Percentiles rank a stretch among this genome's conserved stretches.
phyloP scores from a whole-genome alignment of 2,113 vertebrate species.

The Myiagra hebetior region DNA sequence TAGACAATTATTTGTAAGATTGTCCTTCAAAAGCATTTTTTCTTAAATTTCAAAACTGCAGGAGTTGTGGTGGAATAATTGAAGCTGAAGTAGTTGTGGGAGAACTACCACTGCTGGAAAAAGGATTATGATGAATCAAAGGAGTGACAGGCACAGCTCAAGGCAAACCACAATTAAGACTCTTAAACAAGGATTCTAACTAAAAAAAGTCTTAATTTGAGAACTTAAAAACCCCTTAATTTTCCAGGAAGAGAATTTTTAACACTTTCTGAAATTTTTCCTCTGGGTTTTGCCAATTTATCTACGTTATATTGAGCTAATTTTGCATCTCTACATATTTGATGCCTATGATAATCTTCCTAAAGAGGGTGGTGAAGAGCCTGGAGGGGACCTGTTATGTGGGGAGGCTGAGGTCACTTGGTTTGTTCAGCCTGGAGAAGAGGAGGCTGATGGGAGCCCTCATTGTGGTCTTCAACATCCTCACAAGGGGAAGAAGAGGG shows the following conservation, averaged over 20 bases:
- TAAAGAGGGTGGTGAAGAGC: not conserved
- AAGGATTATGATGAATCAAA: not conserved
- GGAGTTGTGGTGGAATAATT: not conserved
- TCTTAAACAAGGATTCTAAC: not conserved
- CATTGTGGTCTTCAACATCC: not conserved
- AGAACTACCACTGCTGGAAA: not conserved
- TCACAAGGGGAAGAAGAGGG: not conserved
- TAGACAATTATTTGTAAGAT: not conserved
- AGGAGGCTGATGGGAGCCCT: not conserved
- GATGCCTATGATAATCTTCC: not conserved
- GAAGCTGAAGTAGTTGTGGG: not conserved
- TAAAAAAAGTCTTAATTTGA: not conserved
- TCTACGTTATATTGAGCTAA: not conserved
- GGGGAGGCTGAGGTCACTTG: not conserved
- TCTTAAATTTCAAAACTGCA: not conserved
- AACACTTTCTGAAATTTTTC: not conserved
- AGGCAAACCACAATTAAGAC: not conserved
- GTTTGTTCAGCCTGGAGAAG: not conserved
- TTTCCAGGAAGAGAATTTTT: not conserved
- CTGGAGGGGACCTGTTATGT: rapidly evolving
- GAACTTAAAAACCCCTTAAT: not conserved
- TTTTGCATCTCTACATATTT: not conserved
- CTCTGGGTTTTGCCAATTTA: not conserved
- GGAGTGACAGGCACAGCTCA: not conserved
- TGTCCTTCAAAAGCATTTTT: not conserved